Base-by-base conservation (phyloP, 2,888 invertebrate genomes). In the Apocheima hispidaria region DNA sequence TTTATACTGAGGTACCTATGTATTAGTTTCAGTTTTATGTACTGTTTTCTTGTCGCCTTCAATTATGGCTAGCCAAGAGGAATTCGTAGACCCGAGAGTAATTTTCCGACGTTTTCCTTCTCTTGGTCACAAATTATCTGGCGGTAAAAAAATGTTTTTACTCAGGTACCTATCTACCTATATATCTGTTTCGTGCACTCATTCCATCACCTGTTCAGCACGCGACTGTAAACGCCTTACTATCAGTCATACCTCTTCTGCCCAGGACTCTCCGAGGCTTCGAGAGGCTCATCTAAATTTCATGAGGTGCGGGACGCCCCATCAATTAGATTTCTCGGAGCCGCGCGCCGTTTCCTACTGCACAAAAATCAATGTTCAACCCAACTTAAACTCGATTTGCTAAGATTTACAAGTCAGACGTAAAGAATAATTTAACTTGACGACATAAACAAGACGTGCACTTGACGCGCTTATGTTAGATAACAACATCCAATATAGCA, bases 231-330 rank as follows among this genome's bases (percentile, higher is more conserved):
- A 40, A 26, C 38, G 14, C 10, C 33, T 38, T 2, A 16, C 35
- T 48, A 56, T 57, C 60, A 46, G 54, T 55, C 40, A 57, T 21
- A 23, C 36, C 33, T 54, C 50, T 41, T 33, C 56, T 28, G 68
- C 18, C 30, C 30, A 33, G 26, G 4, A 14, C 69, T 38, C 30
- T n/a, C 30, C 30, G 30, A 2, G 30, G 33, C 18, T 16, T 35
- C 4, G 21, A 30, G 59, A 50, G 46, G 30, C 73, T 78, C 72
- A 82, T 82, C 75, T 78, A 70, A 79, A 82, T 79, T 82, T 81
- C 82, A 82, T 82, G 79, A 82, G 74, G 16, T 68, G 64, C 55
- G 58, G 67, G 61, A 52, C 59, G 62, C 65, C 69, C 72, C 76
- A 77, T 79, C 79, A 77, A 82, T 81, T 80, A 76, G 75, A 71